Evolutionary conservation across 2,113 vertebrate species (phyloP).

Genomic region (Glareola pratincola): DNA sequence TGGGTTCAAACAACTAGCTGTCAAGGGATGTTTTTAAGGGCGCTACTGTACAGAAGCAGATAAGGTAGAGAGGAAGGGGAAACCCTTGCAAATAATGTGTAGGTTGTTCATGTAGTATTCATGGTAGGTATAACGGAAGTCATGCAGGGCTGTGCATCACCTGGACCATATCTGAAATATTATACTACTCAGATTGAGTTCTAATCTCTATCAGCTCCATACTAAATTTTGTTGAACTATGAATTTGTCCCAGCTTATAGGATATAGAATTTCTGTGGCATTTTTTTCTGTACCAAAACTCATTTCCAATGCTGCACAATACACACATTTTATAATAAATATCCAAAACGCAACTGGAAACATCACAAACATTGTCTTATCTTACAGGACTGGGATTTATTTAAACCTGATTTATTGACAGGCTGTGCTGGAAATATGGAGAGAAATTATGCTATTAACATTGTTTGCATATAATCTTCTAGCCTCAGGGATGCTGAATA

Average conservation of each 20-base stretch:
- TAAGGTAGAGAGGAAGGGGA: neutral
- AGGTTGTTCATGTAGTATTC: neutral
- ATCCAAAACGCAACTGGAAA: neutral
- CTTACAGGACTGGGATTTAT: neutral
- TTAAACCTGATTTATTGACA: conserved; percentile 40
- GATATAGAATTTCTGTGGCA: neutral
- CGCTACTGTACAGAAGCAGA: neutral
- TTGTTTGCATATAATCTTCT: conserved; percentile 19
- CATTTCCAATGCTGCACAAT: neutral
- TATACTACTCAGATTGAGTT: neutral
- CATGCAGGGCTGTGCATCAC: neutral
- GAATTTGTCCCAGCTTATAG: neutral
- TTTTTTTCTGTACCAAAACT: neutral
- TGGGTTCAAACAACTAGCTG: conserved; percentile 22
- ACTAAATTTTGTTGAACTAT: neutral
- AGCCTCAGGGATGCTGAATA: neutral
- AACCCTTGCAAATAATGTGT: neutral
- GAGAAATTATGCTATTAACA: conserved; percentile 26
- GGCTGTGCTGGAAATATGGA: neutral
- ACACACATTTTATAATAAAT: neutral
- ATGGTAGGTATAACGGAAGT: neutral
- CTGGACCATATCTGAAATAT: neutral
- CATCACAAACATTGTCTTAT: neutral
- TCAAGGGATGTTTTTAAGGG: conserved; percentile 7
- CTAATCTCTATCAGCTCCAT: neutral